Percentiles rank a stretch among this genome's conserved stretches.
Evolutionary conservation across 2,797 vertebrate genomes (phyloP).

Genomic region (Betta splendens): DNA sequence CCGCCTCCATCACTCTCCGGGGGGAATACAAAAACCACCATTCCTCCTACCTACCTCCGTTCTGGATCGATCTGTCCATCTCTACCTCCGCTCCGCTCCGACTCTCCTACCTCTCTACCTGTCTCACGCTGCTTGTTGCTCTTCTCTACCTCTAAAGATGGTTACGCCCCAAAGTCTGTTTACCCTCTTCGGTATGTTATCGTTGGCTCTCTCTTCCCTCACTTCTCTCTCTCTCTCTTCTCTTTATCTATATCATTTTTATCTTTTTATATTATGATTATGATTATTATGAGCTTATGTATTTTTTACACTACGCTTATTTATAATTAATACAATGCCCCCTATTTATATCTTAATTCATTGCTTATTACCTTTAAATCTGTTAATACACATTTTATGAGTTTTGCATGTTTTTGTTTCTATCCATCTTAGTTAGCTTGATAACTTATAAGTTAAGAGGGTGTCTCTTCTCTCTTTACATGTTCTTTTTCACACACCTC

Average conservation of each 20-base stretch:
- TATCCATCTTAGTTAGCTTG: slow-evolving; percentile 58
- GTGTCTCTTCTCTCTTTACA: slow-evolving; percentile 60
- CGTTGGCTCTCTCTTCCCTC: slow-evolving; percentile 42
- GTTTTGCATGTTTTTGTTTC: slow-evolving; percentile 65
- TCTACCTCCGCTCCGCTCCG: slow-evolving; percentile 90
- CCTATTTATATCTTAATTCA: slow-evolving; percentile 51
- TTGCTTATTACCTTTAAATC: slow-evolving; percentile 44
- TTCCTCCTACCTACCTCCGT: slow-evolving; percentile 87
- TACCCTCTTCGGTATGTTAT: slow-evolving; percentile 99
- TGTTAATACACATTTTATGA: slow-evolving; percentile 86
- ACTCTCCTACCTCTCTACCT: slow-evolving; percentile 98
- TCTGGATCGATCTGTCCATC: slow-evolving; percentile 99
- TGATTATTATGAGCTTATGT: slow-evolving; percentile 28
- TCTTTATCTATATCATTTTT: slow-evolving; percentile 77
- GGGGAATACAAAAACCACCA: slow-evolving; percentile 87
- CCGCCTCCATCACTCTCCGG: slow-evolving; percentile 98
- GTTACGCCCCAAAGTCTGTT: slow-evolving; percentile 99
- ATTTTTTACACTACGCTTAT: slow-evolving; percentile 27
- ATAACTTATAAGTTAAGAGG: slow-evolving; percentile 64
- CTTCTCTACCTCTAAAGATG: slow-evolving; percentile 98
- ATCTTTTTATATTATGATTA: slow-evolving; percentile 41
- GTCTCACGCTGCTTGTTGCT: slow-evolving; percentile 99
- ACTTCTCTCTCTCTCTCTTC: slow-evolving; percentile 80
- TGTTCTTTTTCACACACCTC: slow-evolving; percentile 48
- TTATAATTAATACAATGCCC: too few species aligned